phyloP scores from a whole-genome alignment of 2,888 invertebrate species.

The Coecobrya sp. region DNA sequence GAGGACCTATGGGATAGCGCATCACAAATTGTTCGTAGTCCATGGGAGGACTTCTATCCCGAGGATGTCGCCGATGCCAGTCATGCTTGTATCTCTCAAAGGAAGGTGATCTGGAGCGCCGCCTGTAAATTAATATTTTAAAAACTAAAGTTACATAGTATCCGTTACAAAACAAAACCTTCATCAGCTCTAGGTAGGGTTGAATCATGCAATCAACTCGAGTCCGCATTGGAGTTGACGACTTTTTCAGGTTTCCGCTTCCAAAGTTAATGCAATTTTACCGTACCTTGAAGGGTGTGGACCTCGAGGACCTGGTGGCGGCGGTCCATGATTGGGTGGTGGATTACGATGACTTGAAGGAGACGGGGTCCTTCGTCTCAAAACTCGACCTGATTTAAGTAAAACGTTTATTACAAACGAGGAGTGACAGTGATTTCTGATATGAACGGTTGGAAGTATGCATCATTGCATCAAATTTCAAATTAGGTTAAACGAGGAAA shows the following conservation, averaged over 20 bases:
- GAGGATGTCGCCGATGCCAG: constrained; percentile 33
- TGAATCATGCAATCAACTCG: not conserved
- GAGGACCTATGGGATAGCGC: constrained; percentile 31
- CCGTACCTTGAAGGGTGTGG: constrained; percentile 14
- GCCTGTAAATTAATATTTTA: constrained; percentile 38
- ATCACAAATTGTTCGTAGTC: constrained; percentile 53
- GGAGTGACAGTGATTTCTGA: too few relatives aligned
- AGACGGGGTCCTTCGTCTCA: constrained; percentile 57
- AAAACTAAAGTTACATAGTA: not conserved
- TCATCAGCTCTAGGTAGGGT: not conserved
- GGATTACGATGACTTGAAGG: not conserved
- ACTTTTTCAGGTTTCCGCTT: not conserved
- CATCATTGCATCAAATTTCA: too few relatives aligned
- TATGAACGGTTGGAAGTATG: too few relatives aligned
- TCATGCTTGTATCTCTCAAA: constrained; percentile 59
- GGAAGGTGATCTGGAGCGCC: constrained; percentile 62
- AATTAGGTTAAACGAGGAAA: too few relatives aligned
- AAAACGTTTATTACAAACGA: not conserved
- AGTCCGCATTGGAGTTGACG: not conserved
- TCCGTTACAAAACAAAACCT: too few relatives aligned
- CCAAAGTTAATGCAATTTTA: not conserved
- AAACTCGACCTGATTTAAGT: constrained; percentile 45
- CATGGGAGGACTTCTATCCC: constrained; percentile 55
- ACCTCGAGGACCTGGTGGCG: not conserved
- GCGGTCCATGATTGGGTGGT: not conserved